Conservation (phyloP, 2,113 vertebrate genomes). For the Phaetusa simplex region DNA sequence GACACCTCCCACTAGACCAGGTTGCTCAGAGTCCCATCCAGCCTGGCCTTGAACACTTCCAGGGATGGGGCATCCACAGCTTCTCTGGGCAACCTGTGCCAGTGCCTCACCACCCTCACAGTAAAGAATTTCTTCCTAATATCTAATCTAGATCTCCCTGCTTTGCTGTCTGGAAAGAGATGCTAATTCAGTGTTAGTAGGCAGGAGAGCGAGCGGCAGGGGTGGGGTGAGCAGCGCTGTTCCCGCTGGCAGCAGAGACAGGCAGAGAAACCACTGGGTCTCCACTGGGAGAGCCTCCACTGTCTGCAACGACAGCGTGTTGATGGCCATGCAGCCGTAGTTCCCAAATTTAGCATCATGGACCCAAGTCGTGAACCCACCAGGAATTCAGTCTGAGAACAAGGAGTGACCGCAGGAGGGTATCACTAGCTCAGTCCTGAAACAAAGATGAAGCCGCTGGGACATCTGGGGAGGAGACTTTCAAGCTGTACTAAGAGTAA, state of each 20-base stretch:
- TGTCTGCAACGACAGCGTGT: neutral
- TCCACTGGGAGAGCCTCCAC: neutral
- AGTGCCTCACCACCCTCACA: too few relatives aligned
- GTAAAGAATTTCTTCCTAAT: too few relatives aligned
- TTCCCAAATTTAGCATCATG: neutral
- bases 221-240: neutral
- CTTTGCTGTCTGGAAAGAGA: neutral
- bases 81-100: too few relatives aligned
- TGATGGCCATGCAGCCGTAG: neutral
- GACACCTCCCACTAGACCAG: too few relatives aligned
- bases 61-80: too few relatives aligned
- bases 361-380: neutral
- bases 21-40: too few relatives aligned
- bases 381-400: neutral
- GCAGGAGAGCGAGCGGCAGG: neutral
- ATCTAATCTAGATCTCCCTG: neutral
- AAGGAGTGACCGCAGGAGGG: rapidly evolving
- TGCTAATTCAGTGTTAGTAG: neutral
- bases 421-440: neutral
- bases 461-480: neutral
- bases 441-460: neutral
- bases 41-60: too few relatives aligned
- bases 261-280: neutral
- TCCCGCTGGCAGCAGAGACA: neutral
- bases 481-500: neutral